Conservation (phyloP, 2,113 vertebrate genomes). For the Chloebia gouldiae region DNA sequence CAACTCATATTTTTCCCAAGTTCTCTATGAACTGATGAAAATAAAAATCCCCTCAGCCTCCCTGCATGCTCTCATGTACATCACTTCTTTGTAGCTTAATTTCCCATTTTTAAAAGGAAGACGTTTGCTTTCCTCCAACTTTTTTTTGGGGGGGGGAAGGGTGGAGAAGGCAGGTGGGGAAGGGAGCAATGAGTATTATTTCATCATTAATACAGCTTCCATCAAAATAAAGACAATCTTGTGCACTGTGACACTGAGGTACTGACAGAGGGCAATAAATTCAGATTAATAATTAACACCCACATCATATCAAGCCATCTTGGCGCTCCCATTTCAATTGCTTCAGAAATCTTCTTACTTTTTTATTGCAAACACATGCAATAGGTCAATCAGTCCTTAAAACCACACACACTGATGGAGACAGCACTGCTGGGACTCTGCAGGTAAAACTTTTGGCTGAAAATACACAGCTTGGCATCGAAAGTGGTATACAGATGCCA, state of each 20-base stretch:
- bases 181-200: background rate
- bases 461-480: background rate
- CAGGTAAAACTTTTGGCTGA: background rate
- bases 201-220: background rate
- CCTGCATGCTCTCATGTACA: background rate
- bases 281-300: background rate
- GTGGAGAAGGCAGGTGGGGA: background rate
- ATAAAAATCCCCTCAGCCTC: background rate
- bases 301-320: background rate
- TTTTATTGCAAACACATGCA: background rate
- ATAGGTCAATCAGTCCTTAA: background rate
- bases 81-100: background rate
- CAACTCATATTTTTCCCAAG: background rate
- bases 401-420: background rate
- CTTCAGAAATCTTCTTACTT: background rate
- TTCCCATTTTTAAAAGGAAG: background rate
- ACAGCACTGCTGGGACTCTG: background rate
- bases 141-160: fast-evolving
- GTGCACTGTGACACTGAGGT: background rate
- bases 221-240: background rate
- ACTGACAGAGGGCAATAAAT: background rate
- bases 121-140: background rate
- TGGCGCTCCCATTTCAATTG: background rate
- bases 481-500: background rate
- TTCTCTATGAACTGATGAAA: background rate